Percentiles rank a stretch among this genome's conserved stretches.
These are phyloP conservation scores for Acromyrmex charruanus DNA, from an alignment of 1,140 invertebrate genomes.

Conservation along the genomic window DNA sequence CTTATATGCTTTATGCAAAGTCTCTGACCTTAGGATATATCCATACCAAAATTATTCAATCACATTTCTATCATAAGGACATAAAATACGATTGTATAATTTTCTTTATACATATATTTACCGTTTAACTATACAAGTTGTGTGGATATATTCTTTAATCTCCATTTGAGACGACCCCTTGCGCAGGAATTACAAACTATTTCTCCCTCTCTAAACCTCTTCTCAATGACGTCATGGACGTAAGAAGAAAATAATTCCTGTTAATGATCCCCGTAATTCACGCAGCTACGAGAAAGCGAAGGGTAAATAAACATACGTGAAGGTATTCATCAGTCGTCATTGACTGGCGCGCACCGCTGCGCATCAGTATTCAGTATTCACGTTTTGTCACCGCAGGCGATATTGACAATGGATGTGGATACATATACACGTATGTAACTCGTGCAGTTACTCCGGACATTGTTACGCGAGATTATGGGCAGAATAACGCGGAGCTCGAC, in stretches of 20 bases:
- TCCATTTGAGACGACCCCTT: neutral
- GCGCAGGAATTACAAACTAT: neutral
- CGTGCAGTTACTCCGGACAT: neutral
- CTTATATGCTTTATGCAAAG: no score
- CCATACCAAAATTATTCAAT: no score
- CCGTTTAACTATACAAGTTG: no score
- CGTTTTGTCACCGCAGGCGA: neutral
- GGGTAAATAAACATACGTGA: constrained; percentile 17
- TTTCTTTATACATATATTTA: no score
- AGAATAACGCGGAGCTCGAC: neutral
- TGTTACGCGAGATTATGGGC: neutral
- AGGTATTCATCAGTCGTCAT: neutral
- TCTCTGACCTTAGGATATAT: no score
- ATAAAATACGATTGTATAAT: no score
- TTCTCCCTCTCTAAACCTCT: no score
- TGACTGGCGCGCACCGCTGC: neutral
- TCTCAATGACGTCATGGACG: neutral
- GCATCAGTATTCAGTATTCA: neutral
- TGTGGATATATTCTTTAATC: no score
- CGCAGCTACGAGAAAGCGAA: neutral
- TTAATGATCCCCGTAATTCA: neutral
- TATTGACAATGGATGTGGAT: neutral
- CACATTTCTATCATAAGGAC: no score
- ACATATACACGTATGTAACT: neutral
- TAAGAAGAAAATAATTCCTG: neutral